A percentile compares a stretch with the other conserved stretches of the same genome.
Evolutionary conservation across 1,140 invertebrate genomes (phyloP).

Genomic region (Triops cancriformis): DNA sequence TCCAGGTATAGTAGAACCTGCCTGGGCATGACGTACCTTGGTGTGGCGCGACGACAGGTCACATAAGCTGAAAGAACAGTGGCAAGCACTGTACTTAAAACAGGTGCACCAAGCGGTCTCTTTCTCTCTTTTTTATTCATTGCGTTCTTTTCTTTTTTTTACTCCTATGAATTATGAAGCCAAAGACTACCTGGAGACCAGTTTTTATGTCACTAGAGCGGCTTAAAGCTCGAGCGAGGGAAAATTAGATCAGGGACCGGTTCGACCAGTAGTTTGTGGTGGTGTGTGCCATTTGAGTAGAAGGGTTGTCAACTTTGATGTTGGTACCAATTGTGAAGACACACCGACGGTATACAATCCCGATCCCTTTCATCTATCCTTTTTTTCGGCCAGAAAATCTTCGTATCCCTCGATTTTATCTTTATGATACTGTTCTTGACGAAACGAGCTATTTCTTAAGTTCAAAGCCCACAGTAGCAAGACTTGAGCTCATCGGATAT

Average conservation of each 20-base stretch:
- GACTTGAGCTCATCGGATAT: constrained; percentile 4
- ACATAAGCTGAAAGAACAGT: not conserved
- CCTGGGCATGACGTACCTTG: too few relatives aligned
- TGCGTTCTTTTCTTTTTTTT: not conserved
- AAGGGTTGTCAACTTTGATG: not conserved
- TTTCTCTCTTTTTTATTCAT: not conserved
- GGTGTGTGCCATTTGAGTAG: not conserved
- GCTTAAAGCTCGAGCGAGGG: not conserved
- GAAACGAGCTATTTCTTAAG: too few relatives aligned
- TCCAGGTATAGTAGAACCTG: too few relatives aligned
- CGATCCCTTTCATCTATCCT: not conserved
- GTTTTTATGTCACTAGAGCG: not conserved
- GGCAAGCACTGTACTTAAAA: not conserved
- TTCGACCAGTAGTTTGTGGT: not conserved
- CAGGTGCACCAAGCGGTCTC: not conserved
- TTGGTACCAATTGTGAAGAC: not conserved
- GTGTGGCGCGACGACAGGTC: not conserved
- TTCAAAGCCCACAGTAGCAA: not conserved
- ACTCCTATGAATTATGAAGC: not conserved
- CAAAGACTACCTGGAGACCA: not conserved
- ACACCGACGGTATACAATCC: not conserved
- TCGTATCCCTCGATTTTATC: too few relatives aligned
- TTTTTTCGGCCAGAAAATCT: not conserved
- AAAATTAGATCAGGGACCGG: not conserved
- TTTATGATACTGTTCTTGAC: not conserved